Evolutionary conservation across 2,797 vertebrate genomes (phyloP), one percentile per base, ranked within the genome.

Genomic region (Scarus forsteni): DNA sequence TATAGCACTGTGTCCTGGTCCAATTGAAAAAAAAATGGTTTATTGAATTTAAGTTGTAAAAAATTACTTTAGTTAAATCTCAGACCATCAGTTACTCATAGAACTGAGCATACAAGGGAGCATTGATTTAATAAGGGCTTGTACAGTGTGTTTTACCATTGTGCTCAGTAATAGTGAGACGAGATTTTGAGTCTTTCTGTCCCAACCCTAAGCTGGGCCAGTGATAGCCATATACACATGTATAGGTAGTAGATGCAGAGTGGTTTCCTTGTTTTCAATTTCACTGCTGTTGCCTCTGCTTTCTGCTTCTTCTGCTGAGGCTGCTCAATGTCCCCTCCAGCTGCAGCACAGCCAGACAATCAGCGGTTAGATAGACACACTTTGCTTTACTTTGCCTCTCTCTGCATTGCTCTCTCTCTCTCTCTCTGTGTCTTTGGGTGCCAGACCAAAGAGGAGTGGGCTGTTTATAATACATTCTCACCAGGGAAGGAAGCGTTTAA

Each of bases 151-250:
- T 27, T 27, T 27, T 4, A 27, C 27, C 27, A 27, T 27, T 27
- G 4, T 27, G 27, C 27, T 27, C 27, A 27, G 4, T 27, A 27
- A 27, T 27, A 27, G 27, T 27, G 27, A 27, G 27, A 27, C 27
- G 4, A 2, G 27, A 27, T 27, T 27, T 27, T 27, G 27, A 27
- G 27, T 27, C 27, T 4, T 27, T 27, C 2, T 27, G 2, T 27
- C 27, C 27, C 77, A 87, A 88, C 89, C 79, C 81, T 27, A 27
- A 80, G 70, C 83, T 53, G 54, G 60, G 73, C 75, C 79, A 78
- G 87, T 75, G 62, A 35, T 36, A 64, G 75, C 60, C 62, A 7
- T 15, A n/a, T 58, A 49, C 11, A 55, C 58, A 57, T 1, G 36
- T 19, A 2, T 27, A 27, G 27, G 27, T 27, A 27, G 27, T 27